Evolutionary conservation across 1,140 invertebrate genomes (phyloP).

Genomic region (Drosophila pandora): DNA sequence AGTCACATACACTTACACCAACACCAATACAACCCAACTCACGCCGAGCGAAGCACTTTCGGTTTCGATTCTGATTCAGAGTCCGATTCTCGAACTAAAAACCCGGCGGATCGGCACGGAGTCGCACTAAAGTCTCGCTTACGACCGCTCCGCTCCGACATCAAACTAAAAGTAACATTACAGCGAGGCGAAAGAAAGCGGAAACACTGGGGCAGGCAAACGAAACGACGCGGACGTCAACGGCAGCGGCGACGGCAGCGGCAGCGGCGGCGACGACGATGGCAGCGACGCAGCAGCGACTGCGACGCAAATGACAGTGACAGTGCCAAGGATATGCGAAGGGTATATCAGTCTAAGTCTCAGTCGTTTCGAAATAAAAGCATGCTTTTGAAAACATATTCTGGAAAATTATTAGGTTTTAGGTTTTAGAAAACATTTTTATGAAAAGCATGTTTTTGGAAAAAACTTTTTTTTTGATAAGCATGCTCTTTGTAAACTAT

Average conservation of each 20-base stretch:
- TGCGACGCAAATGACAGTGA: conserved; percentile 74
- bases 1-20: too few species aligned
- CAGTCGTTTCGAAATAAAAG: background rate
- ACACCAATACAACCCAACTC: background rate
- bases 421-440: too few species aligned
- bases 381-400: too few species aligned
- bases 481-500: too few species aligned
- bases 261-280: conserved; percentile 33
- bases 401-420: background rate
- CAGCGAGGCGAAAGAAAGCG: conserved; percentile 71
- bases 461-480: too few species aligned
- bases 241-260: conserved; percentile 47
- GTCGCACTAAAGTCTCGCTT: conserved; percentile 80
- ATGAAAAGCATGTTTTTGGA: too few species aligned
- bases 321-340: conserved; percentile 39
- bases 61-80: conserved; percentile 68
- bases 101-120: conserved; percentile 65
- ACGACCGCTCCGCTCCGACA: conserved; percentile 76
- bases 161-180: conserved; percentile 82
- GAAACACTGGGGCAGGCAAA: conserved; percentile 79
- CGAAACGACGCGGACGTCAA: conserved; percentile 55
- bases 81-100: conserved; percentile 63
- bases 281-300: conserved; percentile 46
- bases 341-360: conserved; percentile 21
- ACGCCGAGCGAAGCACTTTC: conserved; percentile 73